phyloP scores from a whole-genome alignment of 1,140 invertebrate genomes.

The Polypedilum vanderplanki region DNA sequence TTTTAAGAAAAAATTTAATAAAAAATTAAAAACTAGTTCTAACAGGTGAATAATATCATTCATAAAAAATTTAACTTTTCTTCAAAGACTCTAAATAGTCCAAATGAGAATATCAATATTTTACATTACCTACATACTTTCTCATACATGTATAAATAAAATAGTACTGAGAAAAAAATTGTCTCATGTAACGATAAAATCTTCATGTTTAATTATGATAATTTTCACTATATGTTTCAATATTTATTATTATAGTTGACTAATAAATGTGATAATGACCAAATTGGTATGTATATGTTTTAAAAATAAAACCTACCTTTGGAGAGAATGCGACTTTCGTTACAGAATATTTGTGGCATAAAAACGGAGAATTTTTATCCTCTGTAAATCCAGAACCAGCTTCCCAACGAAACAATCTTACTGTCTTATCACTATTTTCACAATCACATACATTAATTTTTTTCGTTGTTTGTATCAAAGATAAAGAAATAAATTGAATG shows the following conservation, averaged over 20 bases:
- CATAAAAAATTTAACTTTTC: constrained; percentile 53
- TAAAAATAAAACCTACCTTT: constrained; percentile 31
- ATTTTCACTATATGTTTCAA: neutral
- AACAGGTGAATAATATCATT: too few relatives aligned
- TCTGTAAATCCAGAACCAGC: constrained; percentile 50
- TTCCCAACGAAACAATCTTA: constrained; percentile 57
- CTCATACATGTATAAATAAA: too few relatives aligned
- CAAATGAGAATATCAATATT: constrained; percentile 40
- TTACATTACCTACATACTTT: too few relatives aligned
- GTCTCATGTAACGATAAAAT: too few relatives aligned
- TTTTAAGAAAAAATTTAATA: too few relatives aligned
- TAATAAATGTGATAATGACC: neutral
- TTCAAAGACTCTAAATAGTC: constrained; percentile 54
- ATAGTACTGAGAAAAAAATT: too few relatives aligned
- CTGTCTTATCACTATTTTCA: constrained; percentile 54
- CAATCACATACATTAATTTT: constrained; percentile 25
- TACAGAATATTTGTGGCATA: constrained; percentile 60
- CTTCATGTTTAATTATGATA: neutral
- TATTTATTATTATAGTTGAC: neutral
- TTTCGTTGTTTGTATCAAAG: constrained; percentile 26
- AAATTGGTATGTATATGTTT: neutral
- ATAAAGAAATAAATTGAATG: constrained; percentile 24
- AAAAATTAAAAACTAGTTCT: too few relatives aligned
- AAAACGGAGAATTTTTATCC: constrained; percentile 51
- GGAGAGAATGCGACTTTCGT: constrained; percentile 62